Conservation (phyloP, 1,140 invertebrate genomes). For the Caligus rogercresseyi region DNA sequence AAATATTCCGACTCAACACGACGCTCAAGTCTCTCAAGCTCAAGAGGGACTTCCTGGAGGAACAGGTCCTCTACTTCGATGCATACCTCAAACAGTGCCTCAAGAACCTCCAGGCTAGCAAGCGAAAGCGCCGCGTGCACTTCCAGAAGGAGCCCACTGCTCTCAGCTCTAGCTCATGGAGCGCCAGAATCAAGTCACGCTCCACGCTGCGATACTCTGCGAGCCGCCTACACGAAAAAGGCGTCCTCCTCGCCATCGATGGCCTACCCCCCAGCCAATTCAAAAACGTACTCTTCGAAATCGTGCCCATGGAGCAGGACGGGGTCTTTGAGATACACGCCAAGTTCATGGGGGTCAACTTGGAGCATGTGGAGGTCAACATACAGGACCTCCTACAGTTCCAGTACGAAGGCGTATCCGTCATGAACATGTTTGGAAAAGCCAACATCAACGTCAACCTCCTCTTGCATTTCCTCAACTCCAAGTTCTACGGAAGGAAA, state of each 20-base stretch:
- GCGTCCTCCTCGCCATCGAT: slow-evolving; percentile 51
- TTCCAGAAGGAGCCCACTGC: background rate
- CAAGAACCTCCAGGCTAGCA: slow-evolving; percentile 43
- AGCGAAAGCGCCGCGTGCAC: slow-evolving; percentile 40
- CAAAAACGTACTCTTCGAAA: slow-evolving; percentile 60
- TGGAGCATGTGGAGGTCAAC: slow-evolving; percentile 54
- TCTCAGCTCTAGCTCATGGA: background rate
- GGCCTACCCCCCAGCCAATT: slow-evolving; percentile 44
- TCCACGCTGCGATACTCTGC: slow-evolving; percentile 49
- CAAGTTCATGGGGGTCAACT: slow-evolving; percentile 58
- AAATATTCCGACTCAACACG: slow-evolving; percentile 42
- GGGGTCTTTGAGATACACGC: slow-evolving; percentile 52
- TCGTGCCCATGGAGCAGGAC: slow-evolving; percentile 44
- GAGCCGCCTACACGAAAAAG: slow-evolving; percentile 50
- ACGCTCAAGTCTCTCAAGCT: slow-evolving; percentile 45
- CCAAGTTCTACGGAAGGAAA: slow-evolving; percentile 44
- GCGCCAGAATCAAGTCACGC: background rate
- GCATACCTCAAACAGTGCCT: slow-evolving; percentile 56
- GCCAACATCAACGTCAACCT: slow-evolving; percentile 61
- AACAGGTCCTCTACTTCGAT: slow-evolving; percentile 57
- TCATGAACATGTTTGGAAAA: slow-evolving; percentile 60
- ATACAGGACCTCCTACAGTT: slow-evolving; percentile 55
- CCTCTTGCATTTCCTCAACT: slow-evolving; percentile 51
- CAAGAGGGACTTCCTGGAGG: slow-evolving; percentile 53
- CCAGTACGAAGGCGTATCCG: slow-evolving; percentile 55